Conservation (phyloP, 2,888 invertebrate species). For the Mimas tiliae region DNA sequence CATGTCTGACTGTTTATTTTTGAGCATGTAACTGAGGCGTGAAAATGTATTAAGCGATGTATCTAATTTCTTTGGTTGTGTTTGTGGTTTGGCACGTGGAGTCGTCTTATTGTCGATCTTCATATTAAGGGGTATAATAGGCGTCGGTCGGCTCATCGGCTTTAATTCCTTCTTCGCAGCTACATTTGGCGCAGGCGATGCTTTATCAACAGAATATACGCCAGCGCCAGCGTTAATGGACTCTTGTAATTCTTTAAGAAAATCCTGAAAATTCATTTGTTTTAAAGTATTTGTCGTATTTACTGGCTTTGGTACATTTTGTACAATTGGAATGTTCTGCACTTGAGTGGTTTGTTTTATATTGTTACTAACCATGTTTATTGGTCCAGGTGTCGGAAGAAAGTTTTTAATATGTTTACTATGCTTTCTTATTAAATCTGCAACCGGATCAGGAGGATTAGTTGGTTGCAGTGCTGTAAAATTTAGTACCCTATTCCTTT, state of each 20-base stretch:
- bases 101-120: slow-evolving; percentile 45
- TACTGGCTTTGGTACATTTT: slow-evolving; percentile 20
- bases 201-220: slow-evolving; percentile 28
- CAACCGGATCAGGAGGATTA: not conserved
- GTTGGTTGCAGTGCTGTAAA: not conserved
- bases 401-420: not conserved
- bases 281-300: slow-evolving; percentile 29
- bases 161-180: slow-evolving; percentile 40
- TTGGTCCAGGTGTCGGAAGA: not conserved
- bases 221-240: slow-evolving; percentile 58
- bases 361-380: slow-evolving; percentile 1
- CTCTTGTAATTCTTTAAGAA: slow-evolving; percentile 62
- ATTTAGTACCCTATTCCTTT: slow-evolving; percentile 18
- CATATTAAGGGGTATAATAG: slow-evolving; percentile 40
- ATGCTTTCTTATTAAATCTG: slow-evolving; percentile 2
- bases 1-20: slow-evolving; percentile 63
- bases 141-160: slow-evolving; percentile 43
- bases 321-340: slow-evolving; percentile 8
- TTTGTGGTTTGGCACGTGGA: slow-evolving; percentile 60
- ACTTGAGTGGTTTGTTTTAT: not conserved
- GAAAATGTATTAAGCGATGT: slow-evolving; percentile 72
- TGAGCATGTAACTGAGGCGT: slow-evolving; percentile 74
- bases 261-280: slow-evolving; percentile 50
- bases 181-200: not conserved
- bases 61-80: slow-evolving; percentile 59